Conservation (phyloP, 2,797 vertebrate species). For the Acanthis flammea region DNA sequence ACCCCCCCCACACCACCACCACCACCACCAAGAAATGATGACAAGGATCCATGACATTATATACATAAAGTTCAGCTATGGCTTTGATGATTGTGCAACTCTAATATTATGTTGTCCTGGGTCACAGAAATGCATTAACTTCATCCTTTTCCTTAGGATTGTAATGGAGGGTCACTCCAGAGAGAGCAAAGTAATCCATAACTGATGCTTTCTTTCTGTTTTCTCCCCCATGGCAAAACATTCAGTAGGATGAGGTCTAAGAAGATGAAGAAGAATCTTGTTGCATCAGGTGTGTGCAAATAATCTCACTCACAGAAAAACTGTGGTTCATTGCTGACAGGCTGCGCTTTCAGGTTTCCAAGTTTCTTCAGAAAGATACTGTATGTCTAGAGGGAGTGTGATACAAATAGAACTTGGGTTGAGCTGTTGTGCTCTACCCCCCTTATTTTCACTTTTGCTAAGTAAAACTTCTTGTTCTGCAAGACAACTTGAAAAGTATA, state of each 20-base stretch:
- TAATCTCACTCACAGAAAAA: neutral
- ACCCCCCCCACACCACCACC: neutral
- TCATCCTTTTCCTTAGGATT: neutral
- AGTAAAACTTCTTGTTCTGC: neutral
- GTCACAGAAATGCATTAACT: neutral
- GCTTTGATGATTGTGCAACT: neutral
- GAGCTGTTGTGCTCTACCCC: neutral
- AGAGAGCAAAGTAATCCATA: neutral
- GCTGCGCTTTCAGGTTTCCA: neutral
- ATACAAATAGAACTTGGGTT: neutral
- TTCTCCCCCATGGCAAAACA: rapidly evolving
- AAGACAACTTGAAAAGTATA: neutral
- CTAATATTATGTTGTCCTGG: neutral
- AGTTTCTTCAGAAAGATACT: neutral
- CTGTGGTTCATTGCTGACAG: neutral
- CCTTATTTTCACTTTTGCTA: neutral
- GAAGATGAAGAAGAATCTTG: neutral
- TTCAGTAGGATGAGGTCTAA: neutral
- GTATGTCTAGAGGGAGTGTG: neutral
- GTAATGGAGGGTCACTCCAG: neutral
- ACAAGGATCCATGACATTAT: neutral
- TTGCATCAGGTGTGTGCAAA: neutral
- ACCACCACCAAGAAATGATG: neutral
- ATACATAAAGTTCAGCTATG: neutral
- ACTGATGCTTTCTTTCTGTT: neutral